These are phyloP conservation scores for Dermatemys mawii DNA, from an alignment of 2,113 vertebrate genomes.

Conservation along the genomic window DNA sequence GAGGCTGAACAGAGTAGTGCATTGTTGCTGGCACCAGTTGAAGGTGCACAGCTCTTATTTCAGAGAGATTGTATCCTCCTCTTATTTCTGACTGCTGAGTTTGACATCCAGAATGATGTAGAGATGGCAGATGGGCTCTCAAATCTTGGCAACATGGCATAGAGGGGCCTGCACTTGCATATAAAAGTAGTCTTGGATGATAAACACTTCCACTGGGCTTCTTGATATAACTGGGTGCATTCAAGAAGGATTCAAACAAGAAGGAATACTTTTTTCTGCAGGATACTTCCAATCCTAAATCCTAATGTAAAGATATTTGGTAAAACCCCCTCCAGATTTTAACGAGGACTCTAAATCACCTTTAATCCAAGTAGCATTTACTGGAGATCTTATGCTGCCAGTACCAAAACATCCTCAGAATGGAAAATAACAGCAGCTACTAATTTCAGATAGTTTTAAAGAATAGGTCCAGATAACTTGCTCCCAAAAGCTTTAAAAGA, in stretches of 20 bases:
- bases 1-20: background rate
- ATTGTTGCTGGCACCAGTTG: background rate
- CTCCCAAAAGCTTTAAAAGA: background rate
- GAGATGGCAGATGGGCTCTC: background rate
- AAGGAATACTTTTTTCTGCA: background rate
- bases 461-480: no score
- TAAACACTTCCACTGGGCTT: background rate
- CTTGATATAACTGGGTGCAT: background rate
- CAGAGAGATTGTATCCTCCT: background rate
- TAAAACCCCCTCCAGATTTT: background rate
- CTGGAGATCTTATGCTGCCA: no score
- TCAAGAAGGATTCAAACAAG: background rate
- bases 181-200: background rate
- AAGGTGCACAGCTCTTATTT: background rate
- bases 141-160: background rate
- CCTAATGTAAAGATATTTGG: background rate
- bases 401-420: no score
- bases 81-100: background rate
- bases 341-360: background rate
- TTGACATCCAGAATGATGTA: background rate
- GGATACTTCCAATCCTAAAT: background rate
- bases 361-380: background rate
- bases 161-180: background rate
- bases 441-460: background rate
- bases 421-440: background rate